Base-by-base conservation (phyloP, 2,113 vertebrate species). In the Elaphurus davidianus region DNA sequence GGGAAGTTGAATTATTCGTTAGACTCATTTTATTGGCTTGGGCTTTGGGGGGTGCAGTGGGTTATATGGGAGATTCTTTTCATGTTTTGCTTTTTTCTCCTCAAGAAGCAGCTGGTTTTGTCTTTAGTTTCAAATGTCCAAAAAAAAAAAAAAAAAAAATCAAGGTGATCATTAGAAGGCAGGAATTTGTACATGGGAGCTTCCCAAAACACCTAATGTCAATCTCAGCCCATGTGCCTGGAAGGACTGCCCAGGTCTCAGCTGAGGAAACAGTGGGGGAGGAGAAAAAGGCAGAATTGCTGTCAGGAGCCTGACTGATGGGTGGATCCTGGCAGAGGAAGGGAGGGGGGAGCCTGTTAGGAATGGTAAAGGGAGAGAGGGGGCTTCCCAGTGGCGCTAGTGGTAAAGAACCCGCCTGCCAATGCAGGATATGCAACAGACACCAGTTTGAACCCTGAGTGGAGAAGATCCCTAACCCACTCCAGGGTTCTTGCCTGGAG, bases 51-150 rank as follows among this genome's bases (percentile, higher is more conserved):
- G 62, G 23, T 74, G 21, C 23, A 25, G 88, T 40, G 54, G 88
- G 82, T 96, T 96, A 91, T 93, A 91, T 3, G 28, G 82, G 90
- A 96, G 94, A 98, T 97, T 92, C 97, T 96, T 97, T 97, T 95
- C 90, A 97, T 97, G 96, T 97, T 96, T 96, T 71, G 4, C 55
- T 96, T 90, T 90, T 91, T 55, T 33, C 28, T 62, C 95, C 71
- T 97, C 67, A 90, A 98, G 98, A 98, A 98, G 87, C 98, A 93
- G 1, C 98, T 98, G 97, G 97, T 97, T 98, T 98, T 98, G 96
- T 98, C 98, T 98, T 98, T 90, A 98, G 95, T 97, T 98, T 98
- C 95, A 97, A 88, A 98, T 98, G 95, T 98, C 98, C 95, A 97
- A 95, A 82, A 82, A 81, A 79, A 47, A 82, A 82, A 81, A 79